Conservation (phyloP, 2,797 vertebrate species). For the Cyclopterus lumpus region DNA sequence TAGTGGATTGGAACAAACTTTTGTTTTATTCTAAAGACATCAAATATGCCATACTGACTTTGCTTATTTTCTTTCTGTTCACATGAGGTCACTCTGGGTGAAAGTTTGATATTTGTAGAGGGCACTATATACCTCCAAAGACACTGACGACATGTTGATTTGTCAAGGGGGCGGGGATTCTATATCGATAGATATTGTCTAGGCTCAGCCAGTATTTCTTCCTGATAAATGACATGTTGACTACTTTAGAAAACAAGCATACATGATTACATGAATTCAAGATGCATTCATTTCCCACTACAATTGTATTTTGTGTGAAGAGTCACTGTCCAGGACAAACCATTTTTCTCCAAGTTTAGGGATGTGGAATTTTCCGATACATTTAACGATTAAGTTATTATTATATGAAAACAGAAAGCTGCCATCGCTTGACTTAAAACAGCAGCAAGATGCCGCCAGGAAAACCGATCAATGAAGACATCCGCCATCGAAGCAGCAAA, state of each 20-base stretch:
- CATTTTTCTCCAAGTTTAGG: neutral
- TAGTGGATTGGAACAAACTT: neutral
- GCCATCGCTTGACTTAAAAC: neutral
- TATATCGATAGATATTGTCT: neutral
- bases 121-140: neutral
- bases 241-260: neutral
- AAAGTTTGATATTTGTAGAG: neutral
- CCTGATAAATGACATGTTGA: neutral
- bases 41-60: neutral
- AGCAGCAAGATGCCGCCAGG: conserved; percentile 13
- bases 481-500: conserved; percentile 39
- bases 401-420: neutral
- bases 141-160: neutral
- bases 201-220: too few species aligned
- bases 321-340: neutral
- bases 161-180: too few species aligned
- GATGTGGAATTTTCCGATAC: neutral
- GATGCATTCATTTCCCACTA: neutral
- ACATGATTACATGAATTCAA: neutral
- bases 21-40: neutral
- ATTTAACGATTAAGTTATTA: neutral
- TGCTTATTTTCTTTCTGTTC: neutral
- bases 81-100: neutral
- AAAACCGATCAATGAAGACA: conserved; percentile 55
- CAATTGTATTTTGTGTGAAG: neutral